Evolutionary conservation across 2,797 vertebrate genomes (phyloP), one percentile per base, ranked within the genome.

Genomic region (Sylvia borin): DNA sequence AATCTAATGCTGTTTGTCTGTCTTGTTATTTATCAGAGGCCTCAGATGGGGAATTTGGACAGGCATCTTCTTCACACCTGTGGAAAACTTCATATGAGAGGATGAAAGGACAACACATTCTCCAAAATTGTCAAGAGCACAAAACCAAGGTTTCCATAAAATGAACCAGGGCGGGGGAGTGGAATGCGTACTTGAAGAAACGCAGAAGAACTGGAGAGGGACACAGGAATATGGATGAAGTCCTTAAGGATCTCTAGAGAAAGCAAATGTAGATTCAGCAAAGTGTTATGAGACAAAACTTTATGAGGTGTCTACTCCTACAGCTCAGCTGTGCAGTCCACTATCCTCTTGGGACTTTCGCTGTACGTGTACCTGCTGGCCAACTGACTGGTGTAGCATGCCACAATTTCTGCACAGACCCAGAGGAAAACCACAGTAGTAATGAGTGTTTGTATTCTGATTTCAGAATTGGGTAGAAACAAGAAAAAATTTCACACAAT

Each of bases 21-120:
- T 94, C 67, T 92, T 90, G 32, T 90, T 91, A 48, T 91, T 91
- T 94, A 42, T 79, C 86, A 97, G 93, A 78, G 48, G 19, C 90
- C 81, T 95, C 92, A 73, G 27, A 57, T 74, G 67, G 11, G 54
- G 22, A 47, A 43, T 71, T 65, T 83, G 90, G 68, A 93, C 55
- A 91, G 26, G 24, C 20, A 15, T 24, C 75, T 85, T 89, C 75
- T 82, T 85, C 79, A 54, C 5, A 55, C 22, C 70, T 13, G 3
- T 88, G 66, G 62, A 86, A 84, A 92, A 58, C 43, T 72, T 92
- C 10, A 4, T 60, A 31, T 32, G 18, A 79, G 45, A 92, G 20
- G 32, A 92, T 82, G 75, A 85, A 80, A 87, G 31, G 34, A 54
- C 84, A 83, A 42, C 3, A 0, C 11, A 7, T 74, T 90, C 53